phyloP scores from a whole-genome alignment of 2,113 vertebrate genomes.

The Sylvia atricapilla region DNA sequence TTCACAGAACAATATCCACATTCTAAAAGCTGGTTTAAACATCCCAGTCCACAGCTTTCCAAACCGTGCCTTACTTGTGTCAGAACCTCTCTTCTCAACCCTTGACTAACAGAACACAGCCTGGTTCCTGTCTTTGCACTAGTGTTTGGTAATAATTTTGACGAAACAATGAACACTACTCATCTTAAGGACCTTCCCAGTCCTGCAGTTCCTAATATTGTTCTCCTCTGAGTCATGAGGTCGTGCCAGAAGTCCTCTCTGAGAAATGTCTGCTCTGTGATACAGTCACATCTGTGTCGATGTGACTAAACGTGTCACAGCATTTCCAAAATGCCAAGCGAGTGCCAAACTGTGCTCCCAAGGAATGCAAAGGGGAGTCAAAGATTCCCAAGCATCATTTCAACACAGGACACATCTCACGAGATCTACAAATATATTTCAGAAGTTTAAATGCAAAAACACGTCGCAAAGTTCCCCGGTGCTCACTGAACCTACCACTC shows the following conservation, averaged over 20 bases:
- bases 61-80: background rate
- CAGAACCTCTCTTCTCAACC: background rate
- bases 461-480: background rate
- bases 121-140: background rate
- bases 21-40: background rate
- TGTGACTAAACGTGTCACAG: background rate
- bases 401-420: background rate
- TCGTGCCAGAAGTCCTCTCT: background rate
- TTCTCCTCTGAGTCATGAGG: background rate
- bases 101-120: rapidly evolving
- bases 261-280: background rate
- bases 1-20: background rate
- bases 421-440: background rate
- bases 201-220: background rate
- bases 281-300: background rate
- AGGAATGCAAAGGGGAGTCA: background rate
- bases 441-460: background rate
- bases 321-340: background rate
- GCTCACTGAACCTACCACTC: background rate
- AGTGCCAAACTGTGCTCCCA: background rate
- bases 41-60: background rate
- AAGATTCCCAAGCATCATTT: background rate
- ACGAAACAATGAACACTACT: background rate
- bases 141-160: background rate
- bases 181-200: background rate